Conservation (phyloP, 2,113 vertebrate genomes). For the Craseonycteris thonglongyai region DNA sequence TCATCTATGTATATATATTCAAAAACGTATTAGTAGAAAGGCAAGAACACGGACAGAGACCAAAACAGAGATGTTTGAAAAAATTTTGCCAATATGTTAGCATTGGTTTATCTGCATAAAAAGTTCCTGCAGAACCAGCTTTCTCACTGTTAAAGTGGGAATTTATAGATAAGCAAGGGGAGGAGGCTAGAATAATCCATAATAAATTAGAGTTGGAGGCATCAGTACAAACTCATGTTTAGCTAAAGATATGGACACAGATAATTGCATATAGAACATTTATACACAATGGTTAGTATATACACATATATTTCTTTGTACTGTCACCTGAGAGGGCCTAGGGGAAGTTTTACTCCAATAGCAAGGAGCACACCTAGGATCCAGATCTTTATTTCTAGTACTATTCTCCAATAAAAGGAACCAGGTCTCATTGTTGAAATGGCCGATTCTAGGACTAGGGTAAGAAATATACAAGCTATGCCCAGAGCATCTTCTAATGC, state of each 20-base stretch:
- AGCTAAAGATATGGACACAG: background rate
- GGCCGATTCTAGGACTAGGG: background rate
- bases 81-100: conserved; percentile 4
- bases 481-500: background rate
- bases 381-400: background rate
- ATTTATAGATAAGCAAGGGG: background rate
- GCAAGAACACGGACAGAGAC: background rate
- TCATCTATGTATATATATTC: background rate
- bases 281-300: background rate
- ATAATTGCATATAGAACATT: conserved; percentile 20
- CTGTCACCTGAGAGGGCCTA: background rate
- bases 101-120: conserved; percentile 12
- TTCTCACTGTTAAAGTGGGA: background rate
- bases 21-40: background rate
- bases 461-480: background rate
- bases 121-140: background rate
- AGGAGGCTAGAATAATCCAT: background rate
- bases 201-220: background rate
- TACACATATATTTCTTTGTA: background rate
- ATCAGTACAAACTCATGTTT: background rate
- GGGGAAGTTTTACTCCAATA: background rate
- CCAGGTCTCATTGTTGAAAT: background rate
- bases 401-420: background rate
- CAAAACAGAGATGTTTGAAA: conserved; percentile 21
- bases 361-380: background rate